These are phyloP conservation scores for Cacatua alba DNA, from an alignment of 2,113 vertebrate species.

Conservation along the genomic window DNA sequence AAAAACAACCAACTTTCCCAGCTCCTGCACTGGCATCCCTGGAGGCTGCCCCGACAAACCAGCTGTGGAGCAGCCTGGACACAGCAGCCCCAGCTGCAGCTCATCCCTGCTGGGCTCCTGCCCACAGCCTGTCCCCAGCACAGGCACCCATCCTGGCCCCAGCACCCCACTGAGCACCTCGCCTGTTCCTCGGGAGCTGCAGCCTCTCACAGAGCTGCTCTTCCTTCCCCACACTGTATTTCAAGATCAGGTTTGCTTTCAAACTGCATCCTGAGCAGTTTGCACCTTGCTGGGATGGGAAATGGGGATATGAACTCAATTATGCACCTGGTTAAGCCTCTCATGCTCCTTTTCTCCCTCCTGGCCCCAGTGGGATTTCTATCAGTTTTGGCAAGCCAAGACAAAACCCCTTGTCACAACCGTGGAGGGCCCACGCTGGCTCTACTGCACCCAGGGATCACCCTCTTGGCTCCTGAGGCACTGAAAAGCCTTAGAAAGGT, in stretches of 20 bases:
- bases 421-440: not conserved
- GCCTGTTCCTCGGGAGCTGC: rapidly evolving
- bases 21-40: not conserved
- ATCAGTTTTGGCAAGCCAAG: not conserved
- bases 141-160: not conserved
- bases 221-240: rapidly evolving
- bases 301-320: not conserved
- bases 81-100: not conserved
- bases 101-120: not conserved
- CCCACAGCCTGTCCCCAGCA: not conserved
- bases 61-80: not conserved
- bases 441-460: not conserved
- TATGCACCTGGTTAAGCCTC: not conserved
- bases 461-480: not conserved
- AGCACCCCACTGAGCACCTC: not conserved
- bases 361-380: not conserved
- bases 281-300: not conserved
- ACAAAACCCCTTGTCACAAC: not conserved
- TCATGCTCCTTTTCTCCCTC: not conserved
- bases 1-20: not conserved
- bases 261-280: not conserved
- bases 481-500: not conserved
- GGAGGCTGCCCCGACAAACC: not conserved
- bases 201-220: not conserved
- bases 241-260: not conserved